Conservation (phyloP, 2,113 vertebrate species). For the Equus quagga region DNA sequence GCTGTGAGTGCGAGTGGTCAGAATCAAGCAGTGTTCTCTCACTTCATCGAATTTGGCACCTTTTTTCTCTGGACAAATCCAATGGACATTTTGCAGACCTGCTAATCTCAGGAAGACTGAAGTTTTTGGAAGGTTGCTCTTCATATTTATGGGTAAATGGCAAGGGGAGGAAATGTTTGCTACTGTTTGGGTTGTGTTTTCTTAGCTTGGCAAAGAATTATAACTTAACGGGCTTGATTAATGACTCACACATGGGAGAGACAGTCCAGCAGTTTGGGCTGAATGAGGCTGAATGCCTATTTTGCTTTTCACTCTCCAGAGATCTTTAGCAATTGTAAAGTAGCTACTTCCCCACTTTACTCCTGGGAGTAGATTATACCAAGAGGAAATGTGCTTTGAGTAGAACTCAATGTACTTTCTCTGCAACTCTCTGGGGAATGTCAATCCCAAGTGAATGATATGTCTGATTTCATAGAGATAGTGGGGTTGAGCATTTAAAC, state of each 20-base stretch:
- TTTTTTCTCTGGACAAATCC: slow-evolving; percentile 71
- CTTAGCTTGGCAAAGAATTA: slow-evolving; percentile 77
- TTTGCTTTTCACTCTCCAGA: slow-evolving; percentile 55
- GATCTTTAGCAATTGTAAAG: slow-evolving; percentile 60
- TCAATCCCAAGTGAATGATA: neutral
- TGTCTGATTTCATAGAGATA: slow-evolving; percentile 12
- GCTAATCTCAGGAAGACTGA: slow-evolving; percentile 78
- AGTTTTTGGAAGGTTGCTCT: slow-evolving; percentile 68
- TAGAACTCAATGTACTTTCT: neutral
- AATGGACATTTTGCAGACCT: slow-evolving; percentile 77
- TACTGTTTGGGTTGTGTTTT: slow-evolving; percentile 80
- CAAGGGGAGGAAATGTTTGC: slow-evolving; percentile 67
- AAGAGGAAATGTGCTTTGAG: slow-evolving; percentile 33
- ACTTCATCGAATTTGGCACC: slow-evolving; percentile 71
- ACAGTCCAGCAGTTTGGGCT: slow-evolving; percentile 54
- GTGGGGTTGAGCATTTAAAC: neutral
- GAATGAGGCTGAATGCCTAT: slow-evolving; percentile 42
- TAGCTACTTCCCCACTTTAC: slow-evolving; percentile 51
- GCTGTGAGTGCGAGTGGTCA: slow-evolving; percentile 68
- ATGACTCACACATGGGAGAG: slow-evolving; percentile 72
- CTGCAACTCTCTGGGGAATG: slow-evolving; percentile 2
- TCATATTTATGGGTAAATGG: slow-evolving; percentile 71
- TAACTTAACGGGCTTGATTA: slow-evolving; percentile 82
- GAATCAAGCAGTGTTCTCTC: slow-evolving; percentile 65
- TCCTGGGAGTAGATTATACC: slow-evolving; percentile 33